Base-by-base conservation (phyloP, 2,888 invertebrate species). In the Trilocha varians region DNA sequence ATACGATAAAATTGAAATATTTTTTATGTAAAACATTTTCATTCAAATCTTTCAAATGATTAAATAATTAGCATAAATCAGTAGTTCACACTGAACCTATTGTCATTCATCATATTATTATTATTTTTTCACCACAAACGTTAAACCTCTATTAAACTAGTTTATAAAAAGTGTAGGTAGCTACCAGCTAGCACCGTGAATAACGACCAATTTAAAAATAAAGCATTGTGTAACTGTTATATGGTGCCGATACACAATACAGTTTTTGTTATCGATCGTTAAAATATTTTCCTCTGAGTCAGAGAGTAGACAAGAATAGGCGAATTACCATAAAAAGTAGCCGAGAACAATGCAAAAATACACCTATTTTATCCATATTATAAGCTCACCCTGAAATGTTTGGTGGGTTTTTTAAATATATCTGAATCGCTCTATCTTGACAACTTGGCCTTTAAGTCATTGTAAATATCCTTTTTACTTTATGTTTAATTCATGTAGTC, bases 401-500 rank as follows among this genome's bases (percentile, higher is more conserved):
- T 59, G 55, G n/a, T n/a, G 51, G 55, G 59, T 57, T 59, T 69
- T 75, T 67, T 72, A 71, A 70, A 73, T 25, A 25, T 5, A 69
- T 59, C 70, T 67, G 67, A 62, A 52, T 50, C 62, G 57, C 55
- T 55, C 57, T 65, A 72, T 70, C 70, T 55, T 60, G 62, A 55
- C 62, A 50, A 49, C 49, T 46, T 56, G 49, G 55, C 52, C 54
- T 57, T 56, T 65, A 67, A 25, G 25, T 62, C 55, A 60, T 48
- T 59, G 60, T 55, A 61, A 58, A 59, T 63, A 70, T 56, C 49
- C 55, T 55, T 74, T 73, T 75, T 70, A 67, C 39, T 43, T 49
- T 40, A 75, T 80, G 75, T 65, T 66, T 84, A 77, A 84, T 84
- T 79, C 78, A 84, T 78, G 58, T 54, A 57, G 57, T 18, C 62